Evolutionary conservation across 2,113 vertebrate genomes (phyloP).

Genomic region (Helogale parvula): DNA sequence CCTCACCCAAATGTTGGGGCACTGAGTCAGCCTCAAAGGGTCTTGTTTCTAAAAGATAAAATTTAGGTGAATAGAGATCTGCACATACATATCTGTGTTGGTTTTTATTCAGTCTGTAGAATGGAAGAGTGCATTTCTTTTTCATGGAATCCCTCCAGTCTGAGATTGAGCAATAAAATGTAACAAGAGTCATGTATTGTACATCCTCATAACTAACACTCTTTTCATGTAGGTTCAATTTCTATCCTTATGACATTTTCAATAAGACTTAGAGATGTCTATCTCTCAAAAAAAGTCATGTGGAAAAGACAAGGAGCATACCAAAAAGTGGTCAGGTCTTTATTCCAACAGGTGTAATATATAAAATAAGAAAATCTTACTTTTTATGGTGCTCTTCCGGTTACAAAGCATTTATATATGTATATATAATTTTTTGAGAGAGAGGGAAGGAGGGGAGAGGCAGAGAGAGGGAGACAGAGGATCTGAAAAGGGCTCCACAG

Average conservation of each 20-base stretch:
- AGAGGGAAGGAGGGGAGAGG: no score
- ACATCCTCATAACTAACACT: not conserved
- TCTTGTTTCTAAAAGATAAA: conserved; percentile 25
- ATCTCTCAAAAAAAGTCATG: not conserved
- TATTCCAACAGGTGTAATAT: not conserved
- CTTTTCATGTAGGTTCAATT: not conserved
- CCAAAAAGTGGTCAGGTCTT: not conserved
- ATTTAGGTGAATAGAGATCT: not conserved
- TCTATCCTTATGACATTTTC: not conserved
- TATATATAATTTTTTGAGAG: no score
- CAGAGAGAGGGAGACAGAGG: no score
- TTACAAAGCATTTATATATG: conserved; percentile 5
- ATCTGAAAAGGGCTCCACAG: no score
- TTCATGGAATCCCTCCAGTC: not conserved
- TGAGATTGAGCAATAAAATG: not conserved
- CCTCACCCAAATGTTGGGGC: not conserved
- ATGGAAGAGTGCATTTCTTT: not conserved
- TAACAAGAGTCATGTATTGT: not conserved
- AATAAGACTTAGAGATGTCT: not conserved
- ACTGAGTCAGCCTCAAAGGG: not conserved
- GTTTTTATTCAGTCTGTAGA: not conserved
- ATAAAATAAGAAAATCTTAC: not conserved
- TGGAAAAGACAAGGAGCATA: not conserved
- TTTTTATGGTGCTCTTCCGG: not conserved
- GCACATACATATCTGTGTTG: not conserved